phyloP scores from a whole-genome alignment of 2,113 vertebrate species.

The Cettia cetti region DNA sequence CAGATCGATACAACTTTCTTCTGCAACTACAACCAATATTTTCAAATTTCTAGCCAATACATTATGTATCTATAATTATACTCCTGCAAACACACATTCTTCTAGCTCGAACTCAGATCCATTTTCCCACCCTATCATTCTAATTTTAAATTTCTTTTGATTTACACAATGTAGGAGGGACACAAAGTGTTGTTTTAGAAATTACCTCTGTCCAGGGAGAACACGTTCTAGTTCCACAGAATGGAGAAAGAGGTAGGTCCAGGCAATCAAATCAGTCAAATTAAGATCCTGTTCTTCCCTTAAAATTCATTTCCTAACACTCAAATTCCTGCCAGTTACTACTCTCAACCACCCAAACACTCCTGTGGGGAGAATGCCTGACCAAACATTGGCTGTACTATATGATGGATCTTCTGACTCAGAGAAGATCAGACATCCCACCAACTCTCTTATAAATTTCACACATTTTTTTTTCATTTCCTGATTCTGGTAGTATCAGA shows the following conservation, averaged over 20 bases:
- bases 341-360: neutral
- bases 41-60: neutral
- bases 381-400: neutral
- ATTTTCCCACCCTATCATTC: neutral
- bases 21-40: neutral
- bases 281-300: neutral
- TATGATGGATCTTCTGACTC: neutral
- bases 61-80: neutral
- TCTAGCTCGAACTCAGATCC: neutral
- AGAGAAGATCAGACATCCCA: neutral
- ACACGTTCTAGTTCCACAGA: neutral
- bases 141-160: neutral
- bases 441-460: neutral
- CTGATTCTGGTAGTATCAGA: neutral
- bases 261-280: neutral
- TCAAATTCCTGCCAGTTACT: neutral
- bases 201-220: neutral
- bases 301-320: neutral
- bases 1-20: neutral
- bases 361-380: neutral
- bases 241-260: neutral
- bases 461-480: neutral
- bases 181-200: neutral
- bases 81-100: neutral
- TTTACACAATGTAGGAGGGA: neutral